Evolutionary conservation across 2,888 invertebrate species (phyloP).

Genomic region (Drosophila atripex): DNA sequence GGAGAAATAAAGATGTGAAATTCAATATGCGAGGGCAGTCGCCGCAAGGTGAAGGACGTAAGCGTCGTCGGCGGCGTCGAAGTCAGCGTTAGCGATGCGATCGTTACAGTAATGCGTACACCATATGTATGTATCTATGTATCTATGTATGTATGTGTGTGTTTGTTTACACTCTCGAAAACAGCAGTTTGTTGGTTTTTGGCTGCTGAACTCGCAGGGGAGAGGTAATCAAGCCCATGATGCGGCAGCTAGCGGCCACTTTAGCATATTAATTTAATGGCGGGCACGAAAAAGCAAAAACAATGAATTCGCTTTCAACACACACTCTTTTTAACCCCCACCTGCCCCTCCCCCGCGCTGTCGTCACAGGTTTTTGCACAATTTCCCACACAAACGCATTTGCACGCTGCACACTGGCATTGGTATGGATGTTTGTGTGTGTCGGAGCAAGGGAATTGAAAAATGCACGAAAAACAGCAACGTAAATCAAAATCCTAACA

Average conservation of each 20-base stretch:
- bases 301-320: slow-evolving; percentile 50
- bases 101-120: too few relatives aligned
- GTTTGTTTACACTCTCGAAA: slow-evolving; percentile 72
- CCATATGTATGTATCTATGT: too few relatives aligned
- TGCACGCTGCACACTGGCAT: slow-evolving; percentile 22
- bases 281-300: slow-evolving; percentile 19
- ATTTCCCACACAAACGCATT: slow-evolving; percentile 56
- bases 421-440: slow-evolving; percentile 5
- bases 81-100: slow-evolving; percentile 1
- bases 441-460: slow-evolving; percentile 17
- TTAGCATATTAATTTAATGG: slow-evolving; percentile 73
- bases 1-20: slow-evolving; percentile 50
- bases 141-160: slow-evolving; percentile 18
- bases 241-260: slow-evolving; percentile 36
- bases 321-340: background rate
- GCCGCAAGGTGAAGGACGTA: slow-evolving; percentile 76
- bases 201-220: slow-evolving; percentile 52
- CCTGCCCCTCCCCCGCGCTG: slow-evolving; percentile 39
- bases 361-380: slow-evolving; percentile 79
- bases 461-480: slow-evolving; percentile 36
- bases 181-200: slow-evolving; percentile 65
- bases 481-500: slow-evolving; percentile 18
- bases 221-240: slow-evolving; percentile 32
- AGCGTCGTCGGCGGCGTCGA: slow-evolving; percentile 29
- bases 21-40: slow-evolving; percentile 43